A percentile compares a stretch with the other conserved stretches of the same genome.
Evolutionary conservation across 2,888 invertebrate genomes (phyloP).

Genomic region (Tricholauxania praeusta): DNA sequence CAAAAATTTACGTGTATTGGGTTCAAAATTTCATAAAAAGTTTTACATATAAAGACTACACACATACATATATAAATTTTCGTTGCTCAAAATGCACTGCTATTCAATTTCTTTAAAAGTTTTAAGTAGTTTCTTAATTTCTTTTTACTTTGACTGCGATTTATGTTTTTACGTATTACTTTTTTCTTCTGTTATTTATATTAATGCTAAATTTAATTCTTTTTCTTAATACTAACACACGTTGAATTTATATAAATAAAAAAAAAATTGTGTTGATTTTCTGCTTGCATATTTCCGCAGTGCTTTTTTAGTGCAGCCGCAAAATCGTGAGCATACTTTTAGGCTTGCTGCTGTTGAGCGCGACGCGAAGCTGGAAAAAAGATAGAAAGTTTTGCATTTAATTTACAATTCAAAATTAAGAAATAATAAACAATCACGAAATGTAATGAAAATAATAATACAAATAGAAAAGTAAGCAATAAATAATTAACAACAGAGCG

Average conservation of each 20-base stretch:
- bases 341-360: slow-evolving; percentile 28
- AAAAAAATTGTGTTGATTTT: not conserved
- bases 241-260: slow-evolving; percentile 2
- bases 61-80: not conserved
- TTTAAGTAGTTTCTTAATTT: too few relatives aligned
- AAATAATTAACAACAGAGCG: too few relatives aligned
- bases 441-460: too few relatives aligned
- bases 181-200: slow-evolving; percentile 12
- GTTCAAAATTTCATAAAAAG: too few relatives aligned
- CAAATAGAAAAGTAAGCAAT: too few relatives aligned
- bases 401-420: too few relatives aligned
- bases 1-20: too few relatives aligned
- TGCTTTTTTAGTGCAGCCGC: not conserved
- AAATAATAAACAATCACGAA: too few relatives aligned
- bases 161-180: not conserved
- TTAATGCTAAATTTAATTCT: slow-evolving; percentile 15
- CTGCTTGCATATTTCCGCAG: too few relatives aligned
- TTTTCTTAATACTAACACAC: slow-evolving; percentile 30
- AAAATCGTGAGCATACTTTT: slow-evolving; percentile 14
- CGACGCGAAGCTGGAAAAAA: slow-evolving; percentile 30
- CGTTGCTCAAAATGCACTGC: too few relatives aligned
- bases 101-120: too few relatives aligned
- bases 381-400: not conserved
- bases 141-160: not conserved
- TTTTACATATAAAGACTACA: not conserved